phyloP scores from a whole-genome alignment of 2,888 invertebrate species.

The Rhodophaea formosa region DNA sequence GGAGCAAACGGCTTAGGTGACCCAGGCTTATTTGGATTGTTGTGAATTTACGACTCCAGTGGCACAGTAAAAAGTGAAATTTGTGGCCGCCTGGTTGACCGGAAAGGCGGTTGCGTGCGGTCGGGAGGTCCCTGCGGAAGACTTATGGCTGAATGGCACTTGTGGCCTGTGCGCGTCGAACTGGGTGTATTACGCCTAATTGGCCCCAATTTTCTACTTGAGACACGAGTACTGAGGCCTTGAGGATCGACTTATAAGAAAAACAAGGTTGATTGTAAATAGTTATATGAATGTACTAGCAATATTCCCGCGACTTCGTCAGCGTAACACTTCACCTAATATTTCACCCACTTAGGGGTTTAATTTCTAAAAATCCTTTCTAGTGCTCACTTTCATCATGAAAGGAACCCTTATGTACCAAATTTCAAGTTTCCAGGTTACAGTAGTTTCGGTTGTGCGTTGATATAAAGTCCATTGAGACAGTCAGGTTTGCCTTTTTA shows the following conservation, averaged over 20 bases:
- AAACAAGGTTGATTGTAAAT: background rate
- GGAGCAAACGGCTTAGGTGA: constrained; percentile 19
- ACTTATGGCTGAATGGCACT: constrained; percentile 6
- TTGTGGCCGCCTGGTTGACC: constrained; percentile 13
- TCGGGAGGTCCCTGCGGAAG: constrained; percentile 5
- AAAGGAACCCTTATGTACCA: no score
- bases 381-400: no score
- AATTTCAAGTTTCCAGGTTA: no score
- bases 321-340: no score
- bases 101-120: constrained; percentile 15
- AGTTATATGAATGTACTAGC: no score
- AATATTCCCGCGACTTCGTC: no score
- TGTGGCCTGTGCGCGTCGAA: background rate
- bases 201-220: background rate
- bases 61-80: constrained; percentile 25
- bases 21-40: constrained; percentile 22
- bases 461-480: no score
- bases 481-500: no score
- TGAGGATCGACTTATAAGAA: background rate
- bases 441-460: no score
- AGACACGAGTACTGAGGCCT: background rate
- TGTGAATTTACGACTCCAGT: constrained; percentile 23
- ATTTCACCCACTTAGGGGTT: no score
- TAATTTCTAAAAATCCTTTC: no score
- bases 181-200: background rate